phyloP scores from a whole-genome alignment of 1,140 invertebrate genomes.

The Ceratitis capitata region DNA sequence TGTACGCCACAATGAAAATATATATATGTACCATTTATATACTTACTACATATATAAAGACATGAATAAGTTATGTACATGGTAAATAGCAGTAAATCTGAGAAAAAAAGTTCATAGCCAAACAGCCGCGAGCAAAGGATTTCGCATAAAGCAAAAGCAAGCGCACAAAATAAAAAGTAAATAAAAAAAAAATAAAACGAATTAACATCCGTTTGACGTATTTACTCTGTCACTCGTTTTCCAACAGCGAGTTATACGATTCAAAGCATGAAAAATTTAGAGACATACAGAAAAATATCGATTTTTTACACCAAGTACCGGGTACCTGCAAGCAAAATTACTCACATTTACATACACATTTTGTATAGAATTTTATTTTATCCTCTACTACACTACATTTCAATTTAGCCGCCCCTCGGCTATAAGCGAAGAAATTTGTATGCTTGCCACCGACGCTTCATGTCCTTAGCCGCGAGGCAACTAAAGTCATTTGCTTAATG shows the following conservation, averaged over 20 bases:
- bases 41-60: background rate
- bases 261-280: background rate
- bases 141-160: background rate
- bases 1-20: background rate
- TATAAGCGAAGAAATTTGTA: background rate
- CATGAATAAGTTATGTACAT: background rate
- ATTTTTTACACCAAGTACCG: background rate
- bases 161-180: background rate
- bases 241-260: background rate
- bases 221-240: background rate
- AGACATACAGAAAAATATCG: background rate
- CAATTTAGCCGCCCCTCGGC: too few relatives aligned
- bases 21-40: background rate
- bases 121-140: background rate
- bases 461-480: background rate
- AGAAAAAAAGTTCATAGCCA: background rate
- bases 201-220: slow-evolving; percentile 8
- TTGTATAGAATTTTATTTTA: background rate
- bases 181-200: background rate
- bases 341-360: background rate
- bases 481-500: background rate
- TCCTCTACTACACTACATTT: too few relatives aligned
- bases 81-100: background rate
- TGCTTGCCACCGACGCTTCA: background rate
- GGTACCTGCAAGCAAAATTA: background rate